Percentiles rank a stretch among this genome's conserved stretches.
Conservation (phyloP, 2,113 vertebrate species). For the Apus apus region DNA sequence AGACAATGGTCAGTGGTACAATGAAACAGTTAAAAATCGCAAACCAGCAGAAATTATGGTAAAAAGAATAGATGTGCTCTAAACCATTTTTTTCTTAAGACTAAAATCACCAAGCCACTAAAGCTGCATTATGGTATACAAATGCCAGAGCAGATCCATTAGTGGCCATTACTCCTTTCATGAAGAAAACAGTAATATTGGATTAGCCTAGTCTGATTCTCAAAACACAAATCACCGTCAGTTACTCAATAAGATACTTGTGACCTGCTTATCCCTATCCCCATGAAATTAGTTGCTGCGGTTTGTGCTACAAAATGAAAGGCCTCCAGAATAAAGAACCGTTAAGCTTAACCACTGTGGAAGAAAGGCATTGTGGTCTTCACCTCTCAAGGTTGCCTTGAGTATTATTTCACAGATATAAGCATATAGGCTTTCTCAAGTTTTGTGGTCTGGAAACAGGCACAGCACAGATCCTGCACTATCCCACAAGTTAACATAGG, state of each 20-base stretch:
- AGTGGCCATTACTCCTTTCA: not conserved
- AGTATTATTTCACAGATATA: slow-evolving; percentile 12
- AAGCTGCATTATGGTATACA: not conserved
- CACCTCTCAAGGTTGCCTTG: not conserved
- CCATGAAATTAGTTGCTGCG: not conserved
- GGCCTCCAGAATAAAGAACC: slow-evolving; percentile 10
- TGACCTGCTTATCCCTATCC: not conserved
- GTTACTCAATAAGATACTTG: not conserved
- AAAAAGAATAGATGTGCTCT: not conserved
- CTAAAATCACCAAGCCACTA: not conserved
- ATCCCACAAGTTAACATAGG: not conserved
- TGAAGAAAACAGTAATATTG: not conserved
- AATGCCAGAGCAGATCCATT: not conserved
- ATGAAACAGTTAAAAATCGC: not conserved
- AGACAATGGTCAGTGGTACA: not conserved
- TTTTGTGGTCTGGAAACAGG: slow-evolving; percentile 38
- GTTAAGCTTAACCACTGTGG: not conserved
- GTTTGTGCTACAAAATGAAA: slow-evolving; percentile 14
- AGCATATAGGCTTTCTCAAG: not conserved
- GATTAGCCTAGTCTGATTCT: not conserved
- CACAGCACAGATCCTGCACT: not conserved
- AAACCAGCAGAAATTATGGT: not conserved
- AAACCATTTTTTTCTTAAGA: not conserved
- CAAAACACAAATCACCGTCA: not conserved
- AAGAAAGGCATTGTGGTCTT: slow-evolving; percentile 14